Conservation (phyloP, 2,888 invertebrate species). For the Petrolisthes cinctipes region DNA sequence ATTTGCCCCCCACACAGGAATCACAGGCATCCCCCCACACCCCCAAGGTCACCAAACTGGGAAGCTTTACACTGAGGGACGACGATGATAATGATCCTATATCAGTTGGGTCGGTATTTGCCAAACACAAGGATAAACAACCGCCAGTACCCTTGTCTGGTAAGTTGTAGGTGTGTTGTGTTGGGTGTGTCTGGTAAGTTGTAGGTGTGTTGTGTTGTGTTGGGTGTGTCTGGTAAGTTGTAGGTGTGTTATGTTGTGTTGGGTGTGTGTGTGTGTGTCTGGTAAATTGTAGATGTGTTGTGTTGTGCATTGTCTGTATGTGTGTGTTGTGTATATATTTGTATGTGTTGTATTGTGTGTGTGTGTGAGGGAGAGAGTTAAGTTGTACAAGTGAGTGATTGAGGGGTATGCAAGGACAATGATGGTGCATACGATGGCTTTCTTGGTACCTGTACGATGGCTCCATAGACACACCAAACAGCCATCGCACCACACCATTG, state of each 20-base stretch:
- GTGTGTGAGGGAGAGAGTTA: background rate
- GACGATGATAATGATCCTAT: constrained; percentile 75
- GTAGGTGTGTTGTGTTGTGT: background rate
- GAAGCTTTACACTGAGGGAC: constrained; percentile 68
- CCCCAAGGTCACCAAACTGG: constrained; percentile 66
- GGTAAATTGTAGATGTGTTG: background rate
- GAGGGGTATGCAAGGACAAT: too few species aligned
- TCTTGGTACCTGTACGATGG: too few species aligned
- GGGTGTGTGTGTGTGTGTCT: background rate
- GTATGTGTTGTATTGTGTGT: background rate
- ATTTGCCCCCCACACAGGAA: background rate
- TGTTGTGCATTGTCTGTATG: background rate
- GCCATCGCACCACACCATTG: too few species aligned
- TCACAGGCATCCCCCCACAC: constrained; percentile 31
- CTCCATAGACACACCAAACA: too few species aligned
- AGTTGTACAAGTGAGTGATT: too few species aligned
- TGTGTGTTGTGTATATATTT: background rate
- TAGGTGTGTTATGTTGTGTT: background rate
- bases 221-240: background rate
- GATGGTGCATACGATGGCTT: too few species aligned
- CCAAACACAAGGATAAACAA: constrained; percentile 71
- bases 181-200: background rate
- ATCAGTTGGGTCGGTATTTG: constrained; percentile 77
- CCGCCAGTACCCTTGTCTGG: constrained; percentile 57
- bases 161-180: background rate